These are phyloP conservation scores for Toxotes jaculatrix DNA, from an alignment of 2,113 vertebrate species.

Conservation along the genomic window DNA sequence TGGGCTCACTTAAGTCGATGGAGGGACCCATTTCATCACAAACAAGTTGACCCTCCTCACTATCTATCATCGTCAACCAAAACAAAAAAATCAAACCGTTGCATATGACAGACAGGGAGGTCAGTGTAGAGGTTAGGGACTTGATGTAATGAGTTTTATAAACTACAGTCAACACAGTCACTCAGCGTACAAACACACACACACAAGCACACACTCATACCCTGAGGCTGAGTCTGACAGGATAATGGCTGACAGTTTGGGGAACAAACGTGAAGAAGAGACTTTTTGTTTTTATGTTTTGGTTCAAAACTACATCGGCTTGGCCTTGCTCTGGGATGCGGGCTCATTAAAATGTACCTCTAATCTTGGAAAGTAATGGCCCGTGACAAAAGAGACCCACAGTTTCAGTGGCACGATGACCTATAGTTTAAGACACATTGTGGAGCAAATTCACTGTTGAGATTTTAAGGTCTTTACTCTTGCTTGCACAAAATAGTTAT, in stretches of 20 bases:
- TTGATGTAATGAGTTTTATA: constrained; percentile 8
- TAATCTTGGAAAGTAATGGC: neutral
- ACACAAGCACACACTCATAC: neutral
- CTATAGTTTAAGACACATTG: constrained; percentile 16
- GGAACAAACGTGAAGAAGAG: neutral
- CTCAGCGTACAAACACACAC: neutral
- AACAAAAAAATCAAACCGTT: constrained; percentile 1
- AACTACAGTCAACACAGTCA: neutral
- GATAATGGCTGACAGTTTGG: constrained; percentile 15
- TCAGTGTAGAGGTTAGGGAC: neutral
- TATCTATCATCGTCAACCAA: constrained; percentile 31
- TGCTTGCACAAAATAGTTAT: neutral
- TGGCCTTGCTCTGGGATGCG: neutral
- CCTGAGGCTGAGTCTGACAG: neutral
- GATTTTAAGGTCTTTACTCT: constrained; percentile 8
- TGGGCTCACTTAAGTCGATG: neutral
- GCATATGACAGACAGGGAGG: constrained; percentile 8
- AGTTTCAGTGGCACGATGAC: constrained; percentile 23
- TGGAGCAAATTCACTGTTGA: neutral
- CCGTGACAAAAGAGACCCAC: neutral
- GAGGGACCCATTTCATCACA: constrained; percentile 14
- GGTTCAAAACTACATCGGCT: neutral
- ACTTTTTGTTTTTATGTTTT: neutral
- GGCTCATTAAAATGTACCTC: constrained; percentile 39
- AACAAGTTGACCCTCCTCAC: neutral